Evolutionary conservation across 2,797 vertebrate species (phyloP).

Genomic region (Diplodus puntazzo): DNA sequence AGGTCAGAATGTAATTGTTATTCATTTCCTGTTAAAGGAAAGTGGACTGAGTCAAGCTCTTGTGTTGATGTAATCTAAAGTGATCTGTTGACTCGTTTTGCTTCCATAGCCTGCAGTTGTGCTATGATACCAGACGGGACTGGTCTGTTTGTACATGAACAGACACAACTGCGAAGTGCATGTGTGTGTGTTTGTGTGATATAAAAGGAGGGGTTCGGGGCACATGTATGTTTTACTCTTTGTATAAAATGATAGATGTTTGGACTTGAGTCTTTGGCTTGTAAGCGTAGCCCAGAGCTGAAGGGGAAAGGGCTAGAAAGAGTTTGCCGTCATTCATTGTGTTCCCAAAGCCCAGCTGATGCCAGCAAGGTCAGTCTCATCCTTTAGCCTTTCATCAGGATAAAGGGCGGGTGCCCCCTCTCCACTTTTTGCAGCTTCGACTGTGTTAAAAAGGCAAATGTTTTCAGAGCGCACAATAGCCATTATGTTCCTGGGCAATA

Average conservation of each 20-base stretch:
- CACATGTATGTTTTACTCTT: slow-evolving; percentile 75
- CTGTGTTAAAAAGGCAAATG: slow-evolving; percentile 69
- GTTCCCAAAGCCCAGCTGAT: slow-evolving; percentile 82
- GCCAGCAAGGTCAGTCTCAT: slow-evolving; percentile 82
- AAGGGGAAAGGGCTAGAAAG: slow-evolving; percentile 79
- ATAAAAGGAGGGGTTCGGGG: slow-evolving; percentile 71
- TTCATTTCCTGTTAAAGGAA: slow-evolving; percentile 56
- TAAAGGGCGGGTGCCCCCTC: slow-evolving; percentile 75
- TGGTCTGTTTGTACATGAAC: slow-evolving; percentile 77
- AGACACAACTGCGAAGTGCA: slow-evolving; percentile 67
- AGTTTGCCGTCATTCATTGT: slow-evolving; percentile 74
- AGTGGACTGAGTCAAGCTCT: slow-evolving; percentile 73
- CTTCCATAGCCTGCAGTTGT: slow-evolving; percentile 83
- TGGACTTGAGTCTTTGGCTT: slow-evolving; percentile 79
- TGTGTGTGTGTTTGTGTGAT: slow-evolving; percentile 67
- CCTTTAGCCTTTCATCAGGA: slow-evolving; percentile 84
- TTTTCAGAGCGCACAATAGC: slow-evolving; percentile 77
- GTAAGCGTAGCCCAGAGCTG: slow-evolving; percentile 78
- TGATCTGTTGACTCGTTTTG: slow-evolving; percentile 78
- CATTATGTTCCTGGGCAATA: slow-evolving; percentile 75
- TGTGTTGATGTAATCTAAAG: slow-evolving; percentile 81
- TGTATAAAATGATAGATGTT: slow-evolving; percentile 80
- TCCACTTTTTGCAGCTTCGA: slow-evolving; percentile 78
- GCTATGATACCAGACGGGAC: slow-evolving; percentile 80
- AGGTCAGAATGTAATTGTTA: slow-evolving; percentile 49